Evolutionary conservation across 1,140 invertebrate genomes (phyloP).

Genomic region (Philopotamus ludificatus): DNA sequence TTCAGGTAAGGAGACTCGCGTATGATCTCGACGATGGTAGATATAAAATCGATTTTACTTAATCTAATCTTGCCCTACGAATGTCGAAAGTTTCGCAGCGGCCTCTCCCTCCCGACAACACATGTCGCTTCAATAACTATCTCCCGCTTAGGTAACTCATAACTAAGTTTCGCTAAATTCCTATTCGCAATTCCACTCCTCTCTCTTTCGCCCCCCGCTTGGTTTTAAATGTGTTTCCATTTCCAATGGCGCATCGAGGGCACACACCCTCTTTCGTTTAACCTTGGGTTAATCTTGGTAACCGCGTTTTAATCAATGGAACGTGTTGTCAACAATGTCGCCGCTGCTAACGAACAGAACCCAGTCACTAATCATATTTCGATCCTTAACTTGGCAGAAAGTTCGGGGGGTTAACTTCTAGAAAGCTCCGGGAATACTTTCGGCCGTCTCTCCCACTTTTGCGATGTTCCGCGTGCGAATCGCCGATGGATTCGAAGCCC

Average conservation of each 20-base stretch:
- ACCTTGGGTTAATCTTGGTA: conserved; percentile 29
- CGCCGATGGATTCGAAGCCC: too few relatives aligned
- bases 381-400: too few relatives aligned
- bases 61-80: too few relatives aligned
- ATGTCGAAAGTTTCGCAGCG: conserved; percentile 16
- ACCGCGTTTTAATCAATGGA: conserved; percentile 34
- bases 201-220: not conserved
- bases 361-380: not conserved
- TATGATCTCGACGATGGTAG: too few relatives aligned
- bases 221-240: conserved; percentile 3
- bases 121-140: conserved; percentile 22
- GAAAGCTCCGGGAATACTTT: too few relatives aligned
- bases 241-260: conserved; percentile 9
- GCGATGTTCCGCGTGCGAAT: too few relatives aligned
- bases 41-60: too few relatives aligned
- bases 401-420: too few relatives aligned
- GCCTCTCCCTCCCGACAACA: too few relatives aligned
- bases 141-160: not conserved
- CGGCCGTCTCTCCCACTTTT: too few relatives aligned
- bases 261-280: not conserved
- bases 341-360: conserved; percentile 25
- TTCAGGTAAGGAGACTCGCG: too few relatives aligned
- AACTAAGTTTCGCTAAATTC: conserved; percentile 20
- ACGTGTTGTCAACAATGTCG: conserved; percentile 30
- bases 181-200: conserved; percentile 5